These are phyloP conservation scores for Ceratosolen fusciceps DNA, from an alignment of 1,140 invertebrate species.

Conservation along the genomic window DNA sequence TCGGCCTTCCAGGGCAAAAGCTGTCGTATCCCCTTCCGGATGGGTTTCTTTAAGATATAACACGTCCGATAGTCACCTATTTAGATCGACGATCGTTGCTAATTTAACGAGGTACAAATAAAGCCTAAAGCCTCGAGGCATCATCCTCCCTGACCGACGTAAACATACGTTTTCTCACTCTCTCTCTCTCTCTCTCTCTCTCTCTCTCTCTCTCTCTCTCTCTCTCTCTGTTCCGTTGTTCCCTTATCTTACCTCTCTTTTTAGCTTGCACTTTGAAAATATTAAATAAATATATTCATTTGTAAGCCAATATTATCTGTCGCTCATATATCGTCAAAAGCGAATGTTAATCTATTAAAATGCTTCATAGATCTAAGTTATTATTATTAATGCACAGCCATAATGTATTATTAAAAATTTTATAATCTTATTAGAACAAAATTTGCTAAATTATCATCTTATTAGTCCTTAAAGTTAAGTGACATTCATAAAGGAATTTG, in stretches of 20 bases:
- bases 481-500: no score
- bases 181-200: neutral
- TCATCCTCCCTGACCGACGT: neutral
- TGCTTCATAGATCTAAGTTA: no score
- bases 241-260: no score
- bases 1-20: neutral
- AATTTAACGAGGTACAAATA: constrained; percentile 69
- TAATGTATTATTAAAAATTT: no score
- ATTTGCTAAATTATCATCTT: no score
- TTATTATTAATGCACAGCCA: no score
- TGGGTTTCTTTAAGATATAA: constrained; percentile 36
- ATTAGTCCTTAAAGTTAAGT: no score
- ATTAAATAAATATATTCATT: no score
- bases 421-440: no score
- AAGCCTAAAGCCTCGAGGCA: constrained; percentile 52
- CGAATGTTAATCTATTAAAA: no score
- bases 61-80: constrained; percentile 36
- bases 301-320: neutral
- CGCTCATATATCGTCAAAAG: no score
- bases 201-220: neutral
- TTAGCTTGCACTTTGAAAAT: neutral
- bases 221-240: no score
- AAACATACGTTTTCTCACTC: neutral
- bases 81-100: constrained; percentile 60
- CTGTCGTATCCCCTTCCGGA: constrained; percentile 14